Percentiles rank a stretch among this genome's conserved stretches.
phyloP scores from a whole-genome alignment of 2,888 invertebrate species.

The Ormyrus pomaceus region DNA sequence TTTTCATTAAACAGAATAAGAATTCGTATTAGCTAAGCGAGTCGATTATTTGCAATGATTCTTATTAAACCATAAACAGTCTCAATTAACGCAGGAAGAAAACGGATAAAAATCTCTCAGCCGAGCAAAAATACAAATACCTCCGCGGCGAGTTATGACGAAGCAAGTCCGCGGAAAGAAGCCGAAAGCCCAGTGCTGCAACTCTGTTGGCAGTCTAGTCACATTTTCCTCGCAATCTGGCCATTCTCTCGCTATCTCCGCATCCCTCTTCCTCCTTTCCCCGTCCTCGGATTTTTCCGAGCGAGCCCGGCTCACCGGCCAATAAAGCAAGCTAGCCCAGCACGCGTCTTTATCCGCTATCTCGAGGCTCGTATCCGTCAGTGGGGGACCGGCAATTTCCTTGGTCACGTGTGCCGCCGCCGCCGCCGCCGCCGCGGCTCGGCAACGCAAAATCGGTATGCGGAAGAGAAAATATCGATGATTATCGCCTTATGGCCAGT shows the following conservation, averaged over 20 bases:
- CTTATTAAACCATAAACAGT: too few species aligned
- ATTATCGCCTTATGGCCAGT: conserved; percentile 63
- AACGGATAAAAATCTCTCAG: too few species aligned
- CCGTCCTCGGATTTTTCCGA: conserved; percentile 17
- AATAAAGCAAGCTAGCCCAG: background rate
- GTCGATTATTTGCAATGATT: too few species aligned
- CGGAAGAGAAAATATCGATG: conserved; percentile 74
- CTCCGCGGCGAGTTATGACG: conserved; percentile 8
- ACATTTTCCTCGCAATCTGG: conserved; percentile 17
- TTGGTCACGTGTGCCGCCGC: conserved; percentile 34
- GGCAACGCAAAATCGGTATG: conserved; percentile 67
- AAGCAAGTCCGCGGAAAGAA: background rate
- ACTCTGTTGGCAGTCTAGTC: background rate
- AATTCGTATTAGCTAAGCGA: too few species aligned
- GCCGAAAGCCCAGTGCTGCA: conserved; percentile 1
- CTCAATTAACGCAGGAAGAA: too few species aligned
- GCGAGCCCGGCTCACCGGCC: background rate
- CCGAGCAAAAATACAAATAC: conserved; percentile 7
- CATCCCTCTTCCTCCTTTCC: background rate
- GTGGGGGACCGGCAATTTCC: conserved; percentile 44
- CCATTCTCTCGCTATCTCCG: conserved; percentile 1
- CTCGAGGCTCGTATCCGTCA: conserved; percentile 32
- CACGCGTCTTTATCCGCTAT: conserved; percentile 45
- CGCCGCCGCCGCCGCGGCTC: conserved; percentile 56
- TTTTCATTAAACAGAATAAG: too few species aligned